Base-by-base conservation (phyloP, 1,140 invertebrate species). In the Plutomurus gul region DNA sequence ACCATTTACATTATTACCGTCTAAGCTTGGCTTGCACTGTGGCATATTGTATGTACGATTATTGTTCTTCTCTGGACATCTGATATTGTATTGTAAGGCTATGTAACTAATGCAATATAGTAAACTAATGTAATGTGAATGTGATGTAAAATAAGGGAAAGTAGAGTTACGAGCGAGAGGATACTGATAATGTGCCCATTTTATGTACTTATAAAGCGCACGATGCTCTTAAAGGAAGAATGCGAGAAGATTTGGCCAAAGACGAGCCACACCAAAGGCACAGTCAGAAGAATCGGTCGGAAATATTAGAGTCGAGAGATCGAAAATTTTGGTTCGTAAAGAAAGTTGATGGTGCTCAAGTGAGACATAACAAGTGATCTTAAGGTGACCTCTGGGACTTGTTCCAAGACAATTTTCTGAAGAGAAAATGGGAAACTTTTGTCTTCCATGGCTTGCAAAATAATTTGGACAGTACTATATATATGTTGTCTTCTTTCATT, bases 281-380 rank as follows among this genome's bases (percentile, higher is more conserved):
- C 39, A 43, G 0, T 7, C 25, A 30, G 56, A 65, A 33, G 56
- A 65, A 65, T 65, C 56, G 56, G 56, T 65, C 33, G 43, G 47
- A 75, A 75, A 79, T 79, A 79, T 75, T 79, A 43, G 25, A 47
- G 71, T 49, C 11, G 77, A 37, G 20, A 39, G 43, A 36, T 78
- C 49, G 77, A 46, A 75, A 74, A 65, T 78, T 78, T 73, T 78
- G 73, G 56, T 76, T 76, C 74, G 76, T 78, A 81, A 81, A 81
- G 80, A 78, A 81, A 47, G 72, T 78, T 78, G 77, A 82, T 82
- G 77, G 81, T 82, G 65, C 81, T 47, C 81, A 82, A 82, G 81
- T 82, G 81, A 82, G 77, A 79, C 77, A 82, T 82, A 72, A 82
- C 77, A 82, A 79, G 81, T 82, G 77, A 79, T 82, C 65, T 79